Evolutionary conservation across 1,140 invertebrate species (phyloP), one percentile per base, ranked within the genome.

Genomic region (Metopolophium dirhodum): DNA sequence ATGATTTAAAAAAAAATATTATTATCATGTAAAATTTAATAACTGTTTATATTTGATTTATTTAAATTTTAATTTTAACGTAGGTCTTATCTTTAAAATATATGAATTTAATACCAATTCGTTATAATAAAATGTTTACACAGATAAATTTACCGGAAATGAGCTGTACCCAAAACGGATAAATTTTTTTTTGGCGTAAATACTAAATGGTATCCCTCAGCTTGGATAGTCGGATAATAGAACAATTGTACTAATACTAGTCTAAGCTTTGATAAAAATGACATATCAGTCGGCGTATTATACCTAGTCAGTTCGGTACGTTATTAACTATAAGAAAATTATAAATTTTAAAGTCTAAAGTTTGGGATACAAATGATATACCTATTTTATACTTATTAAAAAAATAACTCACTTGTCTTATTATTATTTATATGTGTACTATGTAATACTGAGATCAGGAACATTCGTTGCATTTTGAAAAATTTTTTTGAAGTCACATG

Each of bases 371-470:
- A 68, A 68, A 68, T 68, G 14, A 61, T 18, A 14, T 68, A 26
- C 2, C 7, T 30, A 26, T 61, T 61, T 61, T 61, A n/a, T 68
- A n/a, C 3, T 3, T 68, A 68, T n/a, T n/a, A n/a, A 68, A 41
- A 68, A n/a, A 6, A 68, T 68, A 68, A 68, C 61, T n/a, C 61
- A 68, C 61, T n/a, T 68, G 30, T 68, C 14, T 68, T 68, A 68
- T n/a, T 68, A 68, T 51, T 51, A 61, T 68, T 68, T 68, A 14
- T n/a, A 18, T 18, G 0, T 68, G 61, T 68, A 51, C 49, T 51
- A n/a, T n/a, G 61, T 68, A 68, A 68, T 68, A 68, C 61, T 68
- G 61, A 68, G 30, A 68, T 68, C 61, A 68, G 61, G 61, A 68
- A 68, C 61, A 68, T 68, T 68, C 61, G 61, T n/a, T 68, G 61